phyloP scores from a whole-genome alignment of 2,888 invertebrate species.

The Deladenus siricidicola region DNA sequence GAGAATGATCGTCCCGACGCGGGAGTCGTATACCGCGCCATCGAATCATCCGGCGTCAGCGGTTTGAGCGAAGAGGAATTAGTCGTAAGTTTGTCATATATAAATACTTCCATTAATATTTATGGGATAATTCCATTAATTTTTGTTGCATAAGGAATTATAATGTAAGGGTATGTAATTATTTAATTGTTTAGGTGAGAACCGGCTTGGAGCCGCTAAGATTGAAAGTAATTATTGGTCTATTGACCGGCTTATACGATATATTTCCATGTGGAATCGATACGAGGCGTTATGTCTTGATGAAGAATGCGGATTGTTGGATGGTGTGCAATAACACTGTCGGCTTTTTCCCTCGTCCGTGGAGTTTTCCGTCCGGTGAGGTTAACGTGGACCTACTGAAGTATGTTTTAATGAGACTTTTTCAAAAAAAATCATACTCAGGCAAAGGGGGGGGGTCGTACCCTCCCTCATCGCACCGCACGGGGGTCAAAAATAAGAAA shows the following conservation, averaged over 20 bases:
- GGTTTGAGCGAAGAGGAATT: slow-evolving; percentile 4
- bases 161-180: neutral
- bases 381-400: slow-evolving; percentile 17
- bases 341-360: slow-evolving; percentile 37
- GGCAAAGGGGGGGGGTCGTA: too few relatives aligned
- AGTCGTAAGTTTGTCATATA: neutral
- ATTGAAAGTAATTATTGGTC: slow-evolving; percentile 10
- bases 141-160: neutral
- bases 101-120: neutral
- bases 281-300: slow-evolving; percentile 32
- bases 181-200: neutral
- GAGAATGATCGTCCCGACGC: neutral
- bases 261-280: slow-evolving; percentile 42
- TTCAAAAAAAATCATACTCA: neutral
- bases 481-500: too few relatives aligned
- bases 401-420: slow-evolving; percentile 6
- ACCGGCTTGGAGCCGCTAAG: slow-evolving; percentile 4
- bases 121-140: neutral
- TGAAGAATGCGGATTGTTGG: slow-evolving; percentile 34
- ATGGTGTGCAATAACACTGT: slow-evolving; percentile 24
- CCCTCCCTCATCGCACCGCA: too few relatives aligned
- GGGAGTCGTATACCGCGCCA: neutral
- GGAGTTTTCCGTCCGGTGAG: slow-evolving; percentile 36
- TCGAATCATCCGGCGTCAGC: slow-evolving; percentile 2
- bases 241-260: slow-evolving; percentile 7